Evolutionary conservation across 2,113 vertebrate genomes (phyloP), one percentile per base, ranked within the genome.

Genomic region (Pungitius pungitius): DNA sequence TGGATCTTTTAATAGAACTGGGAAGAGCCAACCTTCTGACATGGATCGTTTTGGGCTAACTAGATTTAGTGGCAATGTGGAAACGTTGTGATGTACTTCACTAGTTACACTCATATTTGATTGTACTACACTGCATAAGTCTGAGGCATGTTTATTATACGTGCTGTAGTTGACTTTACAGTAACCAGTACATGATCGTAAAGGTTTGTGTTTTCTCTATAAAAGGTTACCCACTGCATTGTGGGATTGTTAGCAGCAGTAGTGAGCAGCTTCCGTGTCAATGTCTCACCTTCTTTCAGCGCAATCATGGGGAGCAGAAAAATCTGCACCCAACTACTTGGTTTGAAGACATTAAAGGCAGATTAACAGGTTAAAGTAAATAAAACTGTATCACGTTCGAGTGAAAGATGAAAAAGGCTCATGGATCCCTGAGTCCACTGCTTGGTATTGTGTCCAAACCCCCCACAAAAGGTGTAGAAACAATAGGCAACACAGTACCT

Each of bases 331-430:
- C 51, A 35, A 57, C 81, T 33, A 39, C 73, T 74, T 65, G 73
- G n/a, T n/a, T n/a, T n/a, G 58, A 76, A 81, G 71, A 81, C 74
- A 27, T 84, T 85, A 77, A 78, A 81, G 59, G 20, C 70, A 75
- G 58, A 78, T 80, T 55, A 63, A 78, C 18, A 24, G 58, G n/a
- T n/a, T n/a, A n/a, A 13, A 12, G 27, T 20, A 40, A 61, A 7
- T 49, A 40, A 49, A 47, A 35, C 26, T 2, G 64, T 72, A 3
- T 72, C 30, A 18, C 33, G 54, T 14, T 15, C 54, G 22, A 57
- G 14, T 66, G 64, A 73, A 56, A 69, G 54, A 75, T 60, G 52
- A 75, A 64, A 70, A 76, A 40, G 22, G 30, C 51, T 69, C 52
- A 47, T 71, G 55, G 67, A 64, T 83, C 70, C 74, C 52, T 63